phyloP scores from a whole-genome alignment of 64 coral and sea anemone species.

The Montipora foliosa region DNA sequence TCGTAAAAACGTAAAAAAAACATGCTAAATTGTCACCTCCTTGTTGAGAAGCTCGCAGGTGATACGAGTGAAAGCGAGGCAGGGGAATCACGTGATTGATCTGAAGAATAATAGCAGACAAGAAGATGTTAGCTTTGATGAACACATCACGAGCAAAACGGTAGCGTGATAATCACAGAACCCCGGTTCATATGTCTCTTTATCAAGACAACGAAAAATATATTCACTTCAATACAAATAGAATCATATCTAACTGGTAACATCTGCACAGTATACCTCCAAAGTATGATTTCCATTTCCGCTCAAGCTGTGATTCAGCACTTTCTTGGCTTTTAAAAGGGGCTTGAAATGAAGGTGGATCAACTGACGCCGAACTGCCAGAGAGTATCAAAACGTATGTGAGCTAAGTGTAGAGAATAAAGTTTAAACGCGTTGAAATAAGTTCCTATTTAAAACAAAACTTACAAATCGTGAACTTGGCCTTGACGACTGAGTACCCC shows the following conservation, averaged over 20 bases:
- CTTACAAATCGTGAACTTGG: conserved; percentile 15
- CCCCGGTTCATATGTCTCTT: not conserved
- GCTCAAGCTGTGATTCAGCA: conserved; percentile 72
- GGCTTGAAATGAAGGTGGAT: conserved; percentile 33
- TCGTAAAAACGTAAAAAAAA: not conserved
- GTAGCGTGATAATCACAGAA: not conserved
- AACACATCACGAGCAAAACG: too few species aligned
- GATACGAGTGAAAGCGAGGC: conserved; percentile 68
- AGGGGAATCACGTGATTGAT: conserved; percentile 56
- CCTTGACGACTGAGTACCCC: not conserved
- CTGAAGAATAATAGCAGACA: not conserved
- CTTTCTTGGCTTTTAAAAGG: conserved; percentile 58
- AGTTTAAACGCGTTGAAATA: not conserved
- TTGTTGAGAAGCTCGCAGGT: conserved; percentile 8
- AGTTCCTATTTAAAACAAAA: not conserved
- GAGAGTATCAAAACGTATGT: not conserved
- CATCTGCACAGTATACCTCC: conserved; percentile 59
- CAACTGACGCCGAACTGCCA: conserved; percentile 40
- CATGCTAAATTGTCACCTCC: conserved; percentile 38
- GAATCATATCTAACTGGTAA: too few species aligned
- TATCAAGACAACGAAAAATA: not conserved
- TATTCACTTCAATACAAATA: too few species aligned
- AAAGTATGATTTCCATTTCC: conserved; percentile 92
- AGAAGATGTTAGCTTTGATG: not conserved
- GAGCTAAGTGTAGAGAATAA: not conserved